Conservation (phyloP, 2,797 vertebrate species). For the Chelon labrosus region DNA sequence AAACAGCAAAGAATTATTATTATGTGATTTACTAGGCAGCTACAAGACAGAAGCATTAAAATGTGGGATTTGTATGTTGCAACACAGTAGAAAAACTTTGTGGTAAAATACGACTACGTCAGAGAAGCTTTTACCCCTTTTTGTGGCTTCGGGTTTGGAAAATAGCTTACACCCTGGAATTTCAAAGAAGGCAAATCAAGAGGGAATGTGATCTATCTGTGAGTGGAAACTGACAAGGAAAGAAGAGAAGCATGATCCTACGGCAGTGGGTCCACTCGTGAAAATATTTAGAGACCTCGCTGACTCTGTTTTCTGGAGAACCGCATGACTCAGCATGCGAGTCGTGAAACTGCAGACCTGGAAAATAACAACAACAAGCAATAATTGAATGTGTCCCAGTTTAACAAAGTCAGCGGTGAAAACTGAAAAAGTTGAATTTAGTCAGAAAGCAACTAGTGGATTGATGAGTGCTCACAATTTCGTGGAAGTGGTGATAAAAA, state of each 20-base stretch:
- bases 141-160: conserved; percentile 64
- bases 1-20: conserved; percentile 3
- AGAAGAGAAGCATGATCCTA: conserved; percentile 8
- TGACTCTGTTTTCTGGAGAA: conserved; percentile 8
- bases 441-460: background rate
- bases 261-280: no score
- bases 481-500: background rate
- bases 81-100: conserved; percentile 18
- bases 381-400: background rate
- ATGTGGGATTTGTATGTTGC: no score
- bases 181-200: conserved; percentile 36
- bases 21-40: conserved; percentile 4
- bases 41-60: background rate
- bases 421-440: conserved; percentile 16
- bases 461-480: conserved; percentile 1
- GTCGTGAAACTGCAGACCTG: conserved; percentile 6
- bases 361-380: conserved; percentile 28
- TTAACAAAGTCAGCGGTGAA: conserved; percentile 2
- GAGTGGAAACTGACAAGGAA: conserved; percentile 1
- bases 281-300: conserved; percentile 19
- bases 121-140: conserved; percentile 9
- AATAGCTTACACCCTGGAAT: conserved; percentile 44
- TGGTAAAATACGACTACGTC: conserved; percentile 25
- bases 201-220: background rate
- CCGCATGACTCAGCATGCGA: conserved; percentile 7